Base-by-base conservation (phyloP, 2,888 invertebrate genomes). In the Tiliacea citrago region DNA sequence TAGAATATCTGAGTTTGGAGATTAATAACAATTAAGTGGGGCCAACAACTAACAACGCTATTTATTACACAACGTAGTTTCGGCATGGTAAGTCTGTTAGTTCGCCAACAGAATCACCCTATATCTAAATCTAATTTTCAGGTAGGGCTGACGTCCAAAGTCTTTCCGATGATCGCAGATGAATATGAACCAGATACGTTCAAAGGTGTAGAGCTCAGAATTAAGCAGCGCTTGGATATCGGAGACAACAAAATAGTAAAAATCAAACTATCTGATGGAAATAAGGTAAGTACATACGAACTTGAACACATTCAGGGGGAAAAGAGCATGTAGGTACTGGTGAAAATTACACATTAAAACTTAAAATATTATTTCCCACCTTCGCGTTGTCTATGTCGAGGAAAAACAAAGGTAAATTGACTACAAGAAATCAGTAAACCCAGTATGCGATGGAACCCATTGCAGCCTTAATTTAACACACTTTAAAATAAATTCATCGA, bases 111-210 rank as follows among this genome's bases (percentile, higher is more conserved):
- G 39, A 39, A 39, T 39, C 5, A 39, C 39, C 39, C 39, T 39
- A 3, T 29, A 39, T 42, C 18, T 24, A 63, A 24, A 47, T 29
- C 8, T 8, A 24, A 45, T 73, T 84, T 91, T 79, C 82, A 96
- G 96, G 88, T 87, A 79, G 91, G 90, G 53, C 76, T 91, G 21
- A 97, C 97, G 78, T 95, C 96, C 10, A 96, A 96, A 83, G 95
- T 93, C 74, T 98, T 95, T 88, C 97, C 97, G 1, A 87, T 98
- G 68, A 93, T 92, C 73, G 97, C 97, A 16, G 97, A 98, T 91
- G 97, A 97, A 86, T 97, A 97, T 91, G 97, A 98, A 88, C 97
- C 97, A 66, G 97, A 97, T 68, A 97, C 97, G 1, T 97, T 97
- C 94, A 95, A 97, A 74, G 96, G 97, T 35, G 89, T 98, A 61